phyloP scores from a whole-genome alignment of 1,140 invertebrate genomes.

The Drosophila malerkotliana region DNA sequence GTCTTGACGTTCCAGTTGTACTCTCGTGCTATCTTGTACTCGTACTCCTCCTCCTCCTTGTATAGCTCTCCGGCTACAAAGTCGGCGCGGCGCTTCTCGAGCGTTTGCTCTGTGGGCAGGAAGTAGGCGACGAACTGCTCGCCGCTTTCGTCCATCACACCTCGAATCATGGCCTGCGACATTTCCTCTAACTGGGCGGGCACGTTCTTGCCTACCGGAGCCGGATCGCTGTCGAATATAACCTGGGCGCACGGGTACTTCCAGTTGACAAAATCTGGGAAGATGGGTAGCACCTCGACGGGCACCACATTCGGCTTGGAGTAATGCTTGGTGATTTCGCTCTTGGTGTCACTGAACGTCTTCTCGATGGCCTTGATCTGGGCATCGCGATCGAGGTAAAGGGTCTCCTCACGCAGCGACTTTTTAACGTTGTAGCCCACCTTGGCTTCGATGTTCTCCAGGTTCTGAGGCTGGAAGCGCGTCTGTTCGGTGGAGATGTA shows the following conservation, averaged over 20 bases:
- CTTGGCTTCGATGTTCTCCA: slow-evolving; percentile 98
- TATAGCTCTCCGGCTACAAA: slow-evolving; percentile 91
- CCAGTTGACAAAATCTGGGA: slow-evolving; percentile 98
- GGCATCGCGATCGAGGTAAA: slow-evolving; percentile 98
- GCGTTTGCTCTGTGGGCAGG: slow-evolving; percentile 96
- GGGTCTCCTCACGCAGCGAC: slow-evolving; percentile 95
- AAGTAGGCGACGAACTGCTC: slow-evolving; percentile 99
- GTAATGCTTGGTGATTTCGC: slow-evolving; percentile 95
- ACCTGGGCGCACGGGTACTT: slow-evolving; percentile 99
- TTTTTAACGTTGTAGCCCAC: slow-evolving; percentile 99
- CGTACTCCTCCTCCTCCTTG: slow-evolving; percentile 95
- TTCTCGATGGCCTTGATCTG: slow-evolving; percentile 99
- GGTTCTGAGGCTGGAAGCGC: slow-evolving; percentile 96
- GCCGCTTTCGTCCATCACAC: slow-evolving; percentile 98
- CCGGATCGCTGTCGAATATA: slow-evolving; percentile 99
- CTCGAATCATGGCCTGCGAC: slow-evolving; percentile 99
- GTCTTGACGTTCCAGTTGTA: slow-evolving; percentile 99
- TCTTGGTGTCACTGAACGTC: slow-evolving; percentile 97
- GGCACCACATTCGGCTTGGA: slow-evolving; percentile 96
- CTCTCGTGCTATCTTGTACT: slow-evolving; percentile 97
- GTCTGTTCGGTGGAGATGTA: slow-evolving; percentile 99
- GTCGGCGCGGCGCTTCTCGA: slow-evolving; percentile 94
- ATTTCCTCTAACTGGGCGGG: slow-evolving; percentile 97
- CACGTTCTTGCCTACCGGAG: slow-evolving; percentile 91
- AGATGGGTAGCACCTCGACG: slow-evolving; percentile 95